Base-by-base conservation (phyloP, 2,113 vertebrate species). In the Lycaon pictus region DNA sequence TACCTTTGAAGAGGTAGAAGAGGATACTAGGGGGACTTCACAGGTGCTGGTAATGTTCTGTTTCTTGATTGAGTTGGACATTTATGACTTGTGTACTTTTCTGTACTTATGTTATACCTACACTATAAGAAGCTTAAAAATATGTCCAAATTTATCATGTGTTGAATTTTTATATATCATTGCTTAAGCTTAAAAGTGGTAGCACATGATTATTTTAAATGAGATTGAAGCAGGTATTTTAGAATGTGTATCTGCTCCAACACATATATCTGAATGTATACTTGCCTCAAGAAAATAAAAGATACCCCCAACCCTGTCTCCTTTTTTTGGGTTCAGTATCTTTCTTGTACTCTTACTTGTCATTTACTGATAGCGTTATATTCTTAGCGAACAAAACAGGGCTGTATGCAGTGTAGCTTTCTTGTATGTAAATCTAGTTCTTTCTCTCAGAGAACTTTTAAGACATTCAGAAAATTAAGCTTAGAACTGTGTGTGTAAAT, bases 391-490 rank as follows among this genome's bases (percentile, higher is more conserved):
- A 79, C 43, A 56, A 69, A 60, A 51, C 35, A 77, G 51, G 87
- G 76, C 9, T n/a, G 20, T 88, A 19, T 82, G 16, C 43, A 35
- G 63, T 55, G n/a, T 85, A 67, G 48, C 35, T 88, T 93, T 93
- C 7, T 56, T 82, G 3, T 86, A 86, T 94, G 96, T 96, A 90
- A 51, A 72, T 43, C 48, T 88, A 81, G 29, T 91, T 96, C 62
- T 71, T 96, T 95, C 53, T 95, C 67, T 93, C 43, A 86, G 60
- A 86, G n/a, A 80, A 86, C 12, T 92, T 95, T 79, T 80, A 91
- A 81, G 43, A 56, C 51, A 62, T 56, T 22, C 35, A 84, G 88
- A 83, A 11, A 92, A 56, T 89, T 94, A 92, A 92, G 27, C 56
- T 65, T 56, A 92, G 27, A 85, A 67, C n/a, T 29, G 4, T 74